Evolutionary conservation across 2,797 vertebrate species (phyloP).

Genomic region (Xenentodon cancila): DNA sequence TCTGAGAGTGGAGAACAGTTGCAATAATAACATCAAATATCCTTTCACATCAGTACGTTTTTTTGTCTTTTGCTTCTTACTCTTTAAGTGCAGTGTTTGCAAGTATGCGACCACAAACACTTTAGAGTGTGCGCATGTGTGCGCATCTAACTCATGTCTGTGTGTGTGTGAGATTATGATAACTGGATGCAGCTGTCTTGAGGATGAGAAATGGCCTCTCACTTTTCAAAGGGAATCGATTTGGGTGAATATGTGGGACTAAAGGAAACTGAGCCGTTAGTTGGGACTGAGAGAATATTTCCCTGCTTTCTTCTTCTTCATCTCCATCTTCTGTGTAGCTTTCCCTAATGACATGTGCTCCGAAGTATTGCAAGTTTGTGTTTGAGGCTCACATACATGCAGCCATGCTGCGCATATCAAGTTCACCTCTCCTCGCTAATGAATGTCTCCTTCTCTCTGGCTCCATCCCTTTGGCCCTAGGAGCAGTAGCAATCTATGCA

Average conservation of each 20-base stretch:
- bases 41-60: constrained; percentile 44
- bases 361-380: constrained; percentile 24
- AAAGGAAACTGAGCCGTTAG: constrained; percentile 60
- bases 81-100: constrained; percentile 12
- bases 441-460: constrained; percentile 2
- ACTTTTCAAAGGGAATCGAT: constrained; percentile 67
- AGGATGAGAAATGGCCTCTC: constrained; percentile 70
- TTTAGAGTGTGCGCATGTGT: constrained; percentile 1
- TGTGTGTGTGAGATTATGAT: constrained; percentile 48
- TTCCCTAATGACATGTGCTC: constrained; percentile 21
- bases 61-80: constrained; percentile 27
- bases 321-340: constrained; percentile 13
- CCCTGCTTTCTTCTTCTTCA: not conserved
- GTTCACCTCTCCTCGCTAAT: not conserved
- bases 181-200: constrained; percentile 54
- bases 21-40: constrained; percentile 55
- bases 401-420: not conserved
- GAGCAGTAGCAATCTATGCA: constrained; percentile 17
- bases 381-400: constrained; percentile 15
- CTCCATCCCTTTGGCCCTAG: constrained; percentile 17
- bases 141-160: not conserved
- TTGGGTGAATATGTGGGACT: constrained; percentile 61
- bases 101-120: constrained; percentile 27
- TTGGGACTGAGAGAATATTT: constrained; percentile 37
- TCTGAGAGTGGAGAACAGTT: constrained; percentile 10